phyloP scores from a whole-genome alignment of 2,888 invertebrate genomes.

The Drosophila cyrtoloma region DNA sequence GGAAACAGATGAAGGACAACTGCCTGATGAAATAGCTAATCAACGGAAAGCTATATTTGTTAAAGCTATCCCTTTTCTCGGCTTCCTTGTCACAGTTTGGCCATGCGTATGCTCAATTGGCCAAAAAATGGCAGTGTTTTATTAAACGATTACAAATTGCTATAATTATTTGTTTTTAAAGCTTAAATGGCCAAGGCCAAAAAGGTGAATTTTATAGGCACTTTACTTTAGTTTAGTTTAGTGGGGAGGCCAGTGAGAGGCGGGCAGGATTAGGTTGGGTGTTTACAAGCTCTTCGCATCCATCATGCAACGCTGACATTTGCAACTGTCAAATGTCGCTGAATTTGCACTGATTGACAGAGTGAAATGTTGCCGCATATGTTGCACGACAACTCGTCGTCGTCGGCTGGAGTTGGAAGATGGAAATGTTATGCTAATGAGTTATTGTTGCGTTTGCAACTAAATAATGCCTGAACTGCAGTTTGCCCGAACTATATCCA shows the following conservation, averaged over 20 bases:
- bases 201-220: conserved; percentile 15
- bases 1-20: neutral
- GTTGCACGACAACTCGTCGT: conserved; percentile 40
- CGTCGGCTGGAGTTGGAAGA: conserved; percentile 2
- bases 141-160: conserved; percentile 16
- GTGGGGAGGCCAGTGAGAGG: neutral
- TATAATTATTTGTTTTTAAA: neutral
- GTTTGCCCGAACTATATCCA: conserved; percentile 10
- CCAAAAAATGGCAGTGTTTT: neutral
- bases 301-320: conserved; percentile 60
- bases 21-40: conserved; percentile 27
- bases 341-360: conserved; percentile 71
- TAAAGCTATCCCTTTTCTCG: neutral
- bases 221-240: neutral
- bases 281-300: conserved; percentile 35
- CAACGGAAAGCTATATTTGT: conserved; percentile 14
- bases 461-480: conserved; percentile 26
- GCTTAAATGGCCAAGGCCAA: conserved; percentile 21
- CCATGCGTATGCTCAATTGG: neutral
- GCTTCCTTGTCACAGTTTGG: neutral
- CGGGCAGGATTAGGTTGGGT: neutral
- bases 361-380: conserved; percentile 66
- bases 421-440: conserved; percentile 74
- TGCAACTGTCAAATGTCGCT: conserved; percentile 75
- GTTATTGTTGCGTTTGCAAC: conserved; percentile 60